These are phyloP conservation scores for Epinotia bilunana DNA, from an alignment of 2,888 invertebrate genomes.

Conservation along the genomic window DNA sequence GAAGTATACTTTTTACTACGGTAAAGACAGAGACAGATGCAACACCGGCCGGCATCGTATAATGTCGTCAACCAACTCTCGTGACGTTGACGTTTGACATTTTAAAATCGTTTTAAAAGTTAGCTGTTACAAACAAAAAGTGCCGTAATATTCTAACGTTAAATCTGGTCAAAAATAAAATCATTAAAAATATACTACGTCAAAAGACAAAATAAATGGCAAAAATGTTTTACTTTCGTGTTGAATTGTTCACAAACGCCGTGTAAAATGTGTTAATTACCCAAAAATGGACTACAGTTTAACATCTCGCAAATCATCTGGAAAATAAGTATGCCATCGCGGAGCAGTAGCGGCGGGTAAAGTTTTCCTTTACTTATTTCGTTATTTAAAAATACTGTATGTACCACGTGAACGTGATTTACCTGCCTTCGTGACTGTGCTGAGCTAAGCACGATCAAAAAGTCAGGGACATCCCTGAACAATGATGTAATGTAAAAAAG, in stretches of 20 bases:
- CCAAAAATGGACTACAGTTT: slow-evolving; percentile 27
- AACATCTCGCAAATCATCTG: slow-evolving; percentile 22
- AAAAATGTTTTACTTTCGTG: neutral
- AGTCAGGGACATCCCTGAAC: neutral
- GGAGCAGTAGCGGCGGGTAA: slow-evolving; percentile 42
- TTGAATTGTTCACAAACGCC: neutral
- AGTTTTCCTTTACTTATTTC: neutral
- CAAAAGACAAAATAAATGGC: neutral
- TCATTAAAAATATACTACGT: neutral
- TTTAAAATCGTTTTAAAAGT: slow-evolving; percentile 19
- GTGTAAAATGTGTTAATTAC: neutral
- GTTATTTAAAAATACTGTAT: neutral
- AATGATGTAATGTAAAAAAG: too few species aligned
- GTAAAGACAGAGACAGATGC: slow-evolving; percentile 40
- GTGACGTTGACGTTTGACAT: slow-evolving; percentile 38
- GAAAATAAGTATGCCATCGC: slow-evolving; percentile 47
- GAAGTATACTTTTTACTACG: slow-evolving; percentile 38
- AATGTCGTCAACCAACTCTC: neutral
- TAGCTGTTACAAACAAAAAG: neutral
- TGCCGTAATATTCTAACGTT: neutral
- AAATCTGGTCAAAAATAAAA: neutral
- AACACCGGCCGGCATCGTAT: slow-evolving; percentile 30
- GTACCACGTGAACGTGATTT: neutral
- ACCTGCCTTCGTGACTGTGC: neutral
- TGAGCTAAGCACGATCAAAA: neutral